Conservation (phyloP, 2,797 vertebrate species). For the Pseudochirops cupreus region DNA sequence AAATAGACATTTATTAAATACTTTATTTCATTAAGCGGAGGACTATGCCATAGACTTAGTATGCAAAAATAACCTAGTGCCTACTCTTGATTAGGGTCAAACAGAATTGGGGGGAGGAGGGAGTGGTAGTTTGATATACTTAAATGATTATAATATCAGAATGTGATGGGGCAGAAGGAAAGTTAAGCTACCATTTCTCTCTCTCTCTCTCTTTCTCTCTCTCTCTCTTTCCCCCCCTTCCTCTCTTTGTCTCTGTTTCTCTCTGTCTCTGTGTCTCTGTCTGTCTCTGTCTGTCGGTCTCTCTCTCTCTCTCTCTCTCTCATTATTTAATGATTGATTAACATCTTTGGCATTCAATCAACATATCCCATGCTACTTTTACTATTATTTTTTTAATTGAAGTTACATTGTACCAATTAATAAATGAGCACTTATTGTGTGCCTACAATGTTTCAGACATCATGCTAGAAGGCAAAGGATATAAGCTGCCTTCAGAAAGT, state of each 20-base stretch:
- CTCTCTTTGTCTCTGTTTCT: too few species aligned
- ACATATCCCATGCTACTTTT: not conserved
- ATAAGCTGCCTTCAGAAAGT: not conserved
- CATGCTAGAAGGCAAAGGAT: not conserved
- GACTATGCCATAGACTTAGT: not conserved
- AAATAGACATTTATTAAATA: not conserved
- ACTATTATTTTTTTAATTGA: not conserved
- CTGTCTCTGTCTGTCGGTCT: too few species aligned
- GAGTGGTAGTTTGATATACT: not conserved
- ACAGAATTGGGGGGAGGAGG: not conserved
- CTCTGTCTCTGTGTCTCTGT: not conserved
- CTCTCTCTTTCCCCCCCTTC: too few species aligned
- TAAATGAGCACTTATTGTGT: not conserved
- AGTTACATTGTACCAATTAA: not conserved
- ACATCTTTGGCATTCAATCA: not conserved
- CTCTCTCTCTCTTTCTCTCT: not conserved
- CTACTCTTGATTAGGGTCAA: not conserved
- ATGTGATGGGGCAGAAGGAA: not conserved
- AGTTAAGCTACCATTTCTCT: not conserved
- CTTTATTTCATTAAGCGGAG: not conserved
- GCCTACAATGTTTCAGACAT: not conserved
- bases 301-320: too few species aligned
- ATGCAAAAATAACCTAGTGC: not conserved
- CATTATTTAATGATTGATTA: not conserved
- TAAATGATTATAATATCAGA: not conserved